These are phyloP conservation scores for Numenius phaeopus DNA, from an alignment of 2,797 vertebrate genomes.

Conservation along the genomic window DNA sequence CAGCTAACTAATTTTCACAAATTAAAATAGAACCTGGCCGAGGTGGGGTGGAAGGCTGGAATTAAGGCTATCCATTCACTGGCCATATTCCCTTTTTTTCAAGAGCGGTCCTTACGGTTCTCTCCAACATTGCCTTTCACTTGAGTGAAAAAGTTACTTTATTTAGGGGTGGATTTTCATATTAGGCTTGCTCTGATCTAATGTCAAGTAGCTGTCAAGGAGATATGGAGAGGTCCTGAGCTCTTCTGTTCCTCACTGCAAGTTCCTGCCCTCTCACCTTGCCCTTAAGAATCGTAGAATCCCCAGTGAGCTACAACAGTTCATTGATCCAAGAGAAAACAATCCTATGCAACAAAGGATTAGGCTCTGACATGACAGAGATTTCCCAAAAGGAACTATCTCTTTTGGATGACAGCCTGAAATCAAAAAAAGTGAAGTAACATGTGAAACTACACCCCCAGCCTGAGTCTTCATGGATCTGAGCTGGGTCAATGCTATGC, in stretches of 20 bases:
- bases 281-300: neutral
- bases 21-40: neutral
- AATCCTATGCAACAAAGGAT: neutral
- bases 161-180: neutral
- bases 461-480: neutral
- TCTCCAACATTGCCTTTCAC: neutral
- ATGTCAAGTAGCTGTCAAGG: neutral
- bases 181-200: neutral
- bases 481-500: neutral
- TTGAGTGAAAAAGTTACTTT: neutral
- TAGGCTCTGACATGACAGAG: neutral
- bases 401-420: neutral
- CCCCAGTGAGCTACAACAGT: neutral
- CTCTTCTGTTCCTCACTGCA: neutral
- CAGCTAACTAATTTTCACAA: neutral
- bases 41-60: neutral
- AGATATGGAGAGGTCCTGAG: neutral
- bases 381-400: neutral
- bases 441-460: neutral
- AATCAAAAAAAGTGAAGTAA: neutral
- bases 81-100: neutral
- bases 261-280: neutral
- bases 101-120: neutral
- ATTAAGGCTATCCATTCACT: neutral
- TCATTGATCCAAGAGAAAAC: neutral